These are phyloP conservation scores for Chymomyza fuscimana DNA, from an alignment of 2,888 invertebrate genomes.

Conservation along the genomic window DNA sequence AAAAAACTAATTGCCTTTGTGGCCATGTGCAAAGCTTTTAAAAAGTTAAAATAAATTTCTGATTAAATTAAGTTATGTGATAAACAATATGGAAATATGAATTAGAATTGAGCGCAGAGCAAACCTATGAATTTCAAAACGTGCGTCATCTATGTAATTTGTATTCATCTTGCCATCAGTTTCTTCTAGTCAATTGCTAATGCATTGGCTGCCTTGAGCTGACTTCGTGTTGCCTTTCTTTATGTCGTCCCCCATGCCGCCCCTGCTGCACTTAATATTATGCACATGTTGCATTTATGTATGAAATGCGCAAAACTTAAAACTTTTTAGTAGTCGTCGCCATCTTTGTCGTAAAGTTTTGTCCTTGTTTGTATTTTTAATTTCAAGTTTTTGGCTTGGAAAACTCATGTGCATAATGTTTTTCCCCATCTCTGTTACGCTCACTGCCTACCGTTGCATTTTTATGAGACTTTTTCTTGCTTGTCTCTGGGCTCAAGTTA, in stretches of 20 bases:
- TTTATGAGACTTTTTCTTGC: background rate
- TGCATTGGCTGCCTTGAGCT: background rate
- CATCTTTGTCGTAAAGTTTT: constrained; percentile 10
- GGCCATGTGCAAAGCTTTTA: constrained; percentile 26
- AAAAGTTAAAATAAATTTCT: constrained; percentile 43
- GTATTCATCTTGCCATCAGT: background rate
- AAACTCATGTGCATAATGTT: constrained; percentile 1
- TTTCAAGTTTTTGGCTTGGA: constrained; percentile 8
- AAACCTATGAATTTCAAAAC: constrained; percentile 52
- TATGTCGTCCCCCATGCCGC: background rate
- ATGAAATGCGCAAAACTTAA: constrained; percentile 60
- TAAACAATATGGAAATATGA: constrained; percentile 40
- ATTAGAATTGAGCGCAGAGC: background rate
- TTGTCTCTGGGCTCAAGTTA: background rate
- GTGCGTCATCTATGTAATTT: background rate
- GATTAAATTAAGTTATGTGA: constrained; percentile 54
- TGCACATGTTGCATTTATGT: constrained; percentile 74
- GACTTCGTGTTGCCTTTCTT: background rate
- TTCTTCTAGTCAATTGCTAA: background rate
- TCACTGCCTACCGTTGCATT: background rate
- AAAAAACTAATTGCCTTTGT: constrained; percentile 34
- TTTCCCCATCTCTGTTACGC: background rate
- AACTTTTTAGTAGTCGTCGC: constrained; percentile 45
- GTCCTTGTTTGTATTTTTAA: constrained; percentile 1
- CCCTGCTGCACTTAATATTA: constrained; percentile 50